Evolutionary conservation across 2,888 invertebrate species (phyloP), one percentile per base, ranked within the genome.

Genomic region (Campoletis raptor): DNA sequence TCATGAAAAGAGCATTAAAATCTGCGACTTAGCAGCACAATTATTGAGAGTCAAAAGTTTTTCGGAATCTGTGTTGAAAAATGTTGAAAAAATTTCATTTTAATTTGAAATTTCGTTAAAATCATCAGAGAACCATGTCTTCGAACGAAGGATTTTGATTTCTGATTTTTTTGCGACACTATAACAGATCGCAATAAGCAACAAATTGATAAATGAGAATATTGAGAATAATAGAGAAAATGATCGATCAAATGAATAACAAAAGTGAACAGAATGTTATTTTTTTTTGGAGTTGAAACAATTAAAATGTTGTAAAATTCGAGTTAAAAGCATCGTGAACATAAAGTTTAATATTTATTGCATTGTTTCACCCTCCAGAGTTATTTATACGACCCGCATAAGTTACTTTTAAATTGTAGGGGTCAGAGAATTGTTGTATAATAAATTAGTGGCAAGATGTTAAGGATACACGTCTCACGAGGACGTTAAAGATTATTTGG

Each of bases 401-500:
- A 40, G 37, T 30, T 78, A 69, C 72, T 78, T 79, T 82, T 54
- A 79, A 83, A 78, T 85, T 78, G 69, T 54, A 37, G 24, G 37
- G 36, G 54, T 54, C 81, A 37, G 74, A 64, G 52, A 72, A 48
- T 21, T 40, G 78, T 73, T 73, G 69, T 30, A 73, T 80, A 52
- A 48, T 73, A 73, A 64, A 78, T 79, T 52, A 18, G 36, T 69
- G 48, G 48, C 40, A 18, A 77, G 72, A 81, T 81, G 12, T 67
- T 77, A 21, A 77, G 72, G 61, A 74, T 74, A 80, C 66, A 36
- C 57, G 69, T 73, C 66, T 74, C 67, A 45, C 57, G 24, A 72
- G 52, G 78, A 66, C 57, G 48, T 77, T 72, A 73, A 78, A 81
- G 78, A 70, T 85, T 85, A 67, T 64, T 81, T 81, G 78, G 78